Base-by-base conservation (phyloP, 2,888 invertebrate species). In the Polymixis flavicincta region DNA sequence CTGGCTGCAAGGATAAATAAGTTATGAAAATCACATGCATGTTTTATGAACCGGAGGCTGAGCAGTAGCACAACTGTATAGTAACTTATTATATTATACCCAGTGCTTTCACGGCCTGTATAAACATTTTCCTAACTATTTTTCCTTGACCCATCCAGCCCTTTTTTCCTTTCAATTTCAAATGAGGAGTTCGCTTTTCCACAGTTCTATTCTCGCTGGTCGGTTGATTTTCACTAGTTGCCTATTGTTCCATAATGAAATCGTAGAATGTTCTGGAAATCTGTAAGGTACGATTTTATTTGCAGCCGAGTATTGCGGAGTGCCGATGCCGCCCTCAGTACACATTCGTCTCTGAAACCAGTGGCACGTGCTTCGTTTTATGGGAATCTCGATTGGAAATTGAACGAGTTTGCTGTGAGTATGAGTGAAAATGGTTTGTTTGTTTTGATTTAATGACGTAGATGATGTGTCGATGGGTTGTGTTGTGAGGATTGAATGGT, bases 231-330 rank as follows among this genome's bases (percentile, higher is more conserved):
- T 88, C 72, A 85, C 82, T 85, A 90, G 90, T 70, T 92, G 87
- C 90, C 76, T 87, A 87, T 91, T 91, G 89, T 90, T 76, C 81
- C 81, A 76, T 87, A 85, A 86, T 74, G 83, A 82, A 82, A 71
- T 68, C 77, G 82, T 84, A 80, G 86, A 89, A 81, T 64, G 79
- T 87, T 90, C 89, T 83, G 87, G 90, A 88, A 79, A 86, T 89
- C 88, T 80, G 87, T 89, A 88, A 82, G 71, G 75, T 85, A 79
- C 72, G 71, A 73, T 75, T 80, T 83, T 79, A 80, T 86, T 79
- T 77, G 66, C 52, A 65, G 52, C 22, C 63, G 50, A 50, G 59
- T 76, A 71, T 61, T 68, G 71, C 79, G 68, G 65, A 82, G 68
- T 45, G 28, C 69, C 65, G n/a, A n/a, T n/a, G 73, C 61, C 63